Conservation (phyloP, 2,888 invertebrate species). For the Drosophila gaucha region DNA sequence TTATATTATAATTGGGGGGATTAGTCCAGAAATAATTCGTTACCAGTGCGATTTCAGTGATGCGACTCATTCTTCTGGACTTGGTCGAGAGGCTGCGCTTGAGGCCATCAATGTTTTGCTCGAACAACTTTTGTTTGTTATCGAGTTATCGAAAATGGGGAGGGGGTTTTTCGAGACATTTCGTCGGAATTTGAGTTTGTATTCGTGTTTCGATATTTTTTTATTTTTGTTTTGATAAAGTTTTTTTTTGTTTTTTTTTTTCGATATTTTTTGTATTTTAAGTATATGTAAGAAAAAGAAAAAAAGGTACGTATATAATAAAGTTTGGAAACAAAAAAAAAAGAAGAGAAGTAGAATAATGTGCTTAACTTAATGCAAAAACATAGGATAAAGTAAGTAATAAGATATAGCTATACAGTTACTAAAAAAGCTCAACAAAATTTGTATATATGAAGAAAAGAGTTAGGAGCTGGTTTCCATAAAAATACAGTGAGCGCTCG, state of each 20-base stretch:
- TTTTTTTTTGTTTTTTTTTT: slow-evolving; percentile 8
- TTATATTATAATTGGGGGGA: slow-evolving; percentile 32
- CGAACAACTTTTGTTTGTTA: slow-evolving; percentile 88
- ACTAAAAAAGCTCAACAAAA: slow-evolving; percentile 5
- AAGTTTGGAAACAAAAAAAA: slow-evolving; percentile 25
- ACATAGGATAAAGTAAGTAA: slow-evolving; percentile 1
- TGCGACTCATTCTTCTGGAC: slow-evolving; percentile 92
- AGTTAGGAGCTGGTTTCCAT: slow-evolving; percentile 1
- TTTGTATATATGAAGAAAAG: too few species aligned
- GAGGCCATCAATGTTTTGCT: slow-evolving; percentile 94
- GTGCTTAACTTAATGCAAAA: slow-evolving; percentile 10
- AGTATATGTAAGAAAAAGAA: slow-evolving; percentile 72
- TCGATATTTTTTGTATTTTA: slow-evolving; percentile 22
- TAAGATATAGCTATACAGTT: background rate
- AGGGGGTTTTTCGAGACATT: slow-evolving; percentile 7
- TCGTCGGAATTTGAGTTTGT: slow-evolving; percentile 16
- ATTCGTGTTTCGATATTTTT: slow-evolving; percentile 19
- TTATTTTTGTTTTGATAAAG: slow-evolving; percentile 22
- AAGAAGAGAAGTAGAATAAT: slow-evolving; percentile 5
- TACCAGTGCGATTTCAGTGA: slow-evolving; percentile 93
- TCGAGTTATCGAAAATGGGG: slow-evolving; percentile 1
- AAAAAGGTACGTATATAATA: slow-evolving; percentile 55
- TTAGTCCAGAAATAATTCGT: slow-evolving; percentile 85
- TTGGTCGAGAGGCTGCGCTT: slow-evolving; percentile 91
- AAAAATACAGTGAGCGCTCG: slow-evolving; percentile 13